Percentiles rank a stretch among this genome's conserved stretches.
These are phyloP conservation scores for Tetheella fluctuosa DNA, from an alignment of 2,888 invertebrate genomes.

Conservation along the genomic window DNA sequence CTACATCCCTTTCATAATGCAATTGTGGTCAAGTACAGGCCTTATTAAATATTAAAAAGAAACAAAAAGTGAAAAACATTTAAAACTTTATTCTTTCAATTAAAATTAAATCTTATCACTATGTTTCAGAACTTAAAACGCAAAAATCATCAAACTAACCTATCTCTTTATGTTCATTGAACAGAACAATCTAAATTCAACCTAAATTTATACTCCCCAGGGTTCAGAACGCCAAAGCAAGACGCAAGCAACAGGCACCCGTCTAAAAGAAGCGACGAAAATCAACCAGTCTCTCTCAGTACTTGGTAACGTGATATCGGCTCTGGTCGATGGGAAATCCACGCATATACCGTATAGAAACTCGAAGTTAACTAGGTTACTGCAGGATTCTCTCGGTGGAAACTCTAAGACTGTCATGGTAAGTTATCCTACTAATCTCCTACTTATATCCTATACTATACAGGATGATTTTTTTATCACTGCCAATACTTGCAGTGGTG, in stretches of 20 bases:
- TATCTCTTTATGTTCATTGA: too few species aligned
- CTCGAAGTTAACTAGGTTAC: constrained; percentile 96
- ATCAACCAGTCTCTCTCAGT: constrained; percentile 99
- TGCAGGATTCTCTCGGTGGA: constrained; percentile 98
- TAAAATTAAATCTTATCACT: too few species aligned
- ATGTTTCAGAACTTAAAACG: too few species aligned
- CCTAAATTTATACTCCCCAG: constrained; percentile 70
- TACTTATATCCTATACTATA: too few species aligned
- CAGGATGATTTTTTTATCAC: too few species aligned
- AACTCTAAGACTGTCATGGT: constrained; percentile 98
- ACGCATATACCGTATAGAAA: constrained; percentile 99
- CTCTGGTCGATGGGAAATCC: constrained; percentile 98
- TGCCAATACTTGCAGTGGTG: too few species aligned
- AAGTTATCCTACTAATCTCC: constrained; percentile 38
- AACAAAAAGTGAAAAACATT: background rate
- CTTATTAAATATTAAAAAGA: too few species aligned
- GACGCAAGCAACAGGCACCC: constrained; percentile 96
- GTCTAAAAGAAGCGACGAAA: constrained; percentile 98
- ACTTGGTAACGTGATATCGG: constrained; percentile 98
- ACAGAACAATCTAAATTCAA: background rate
- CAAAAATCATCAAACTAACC: too few species aligned
- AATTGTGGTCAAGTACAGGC: too few species aligned
- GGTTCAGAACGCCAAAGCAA: constrained; percentile 99
- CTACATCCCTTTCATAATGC: too few species aligned
- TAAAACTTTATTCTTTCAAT: too few species aligned